Conservation (phyloP, 1,140 invertebrate genomes). For the Drosophila ambigua region DNA sequence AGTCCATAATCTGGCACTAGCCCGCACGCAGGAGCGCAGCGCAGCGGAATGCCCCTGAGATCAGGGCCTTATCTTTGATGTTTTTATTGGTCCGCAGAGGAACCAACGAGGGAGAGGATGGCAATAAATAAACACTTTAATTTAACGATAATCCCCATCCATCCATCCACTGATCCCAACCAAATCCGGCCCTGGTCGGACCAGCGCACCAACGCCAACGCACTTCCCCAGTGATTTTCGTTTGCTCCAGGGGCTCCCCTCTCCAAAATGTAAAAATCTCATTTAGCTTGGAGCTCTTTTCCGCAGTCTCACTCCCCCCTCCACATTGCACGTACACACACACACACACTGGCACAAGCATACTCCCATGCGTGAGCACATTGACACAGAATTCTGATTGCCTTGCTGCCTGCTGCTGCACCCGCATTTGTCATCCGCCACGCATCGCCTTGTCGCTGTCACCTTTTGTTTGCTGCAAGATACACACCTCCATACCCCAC, state of each 20-base stretch:
- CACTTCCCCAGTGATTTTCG: conserved; percentile 16
- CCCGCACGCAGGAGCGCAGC: conserved; percentile 36
- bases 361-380: conserved; percentile 38
- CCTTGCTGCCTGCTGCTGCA: conserved; percentile 31
- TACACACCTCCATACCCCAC: conserved; percentile 12
- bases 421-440: conserved; percentile 61
- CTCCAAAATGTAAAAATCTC: conserved; percentile 36
- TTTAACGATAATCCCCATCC: background rate
- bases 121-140: conserved; percentile 52
- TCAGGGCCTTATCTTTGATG: conserved; percentile 43
- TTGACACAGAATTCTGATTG: conserved; percentile 62
- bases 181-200: too few species aligned
- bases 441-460: conserved; percentile 25
- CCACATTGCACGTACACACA: conserved; percentile 25
- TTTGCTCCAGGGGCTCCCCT: conserved; percentile 3
- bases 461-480: conserved; percentile 53
- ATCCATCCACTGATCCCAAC: background rate
- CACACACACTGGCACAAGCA: conserved; percentile 20
- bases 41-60: too few species aligned
- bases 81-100: conserved; percentile 7
- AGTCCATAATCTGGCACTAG: conserved; percentile 20
- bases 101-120: conserved; percentile 12
- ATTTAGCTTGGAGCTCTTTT: too few species aligned
- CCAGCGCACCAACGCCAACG: conserved; percentile 24
- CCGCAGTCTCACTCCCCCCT: too few species aligned